Base-by-base conservation (phyloP, 1,140 invertebrate genomes). In the Pseudomyrmex gracilis region DNA sequence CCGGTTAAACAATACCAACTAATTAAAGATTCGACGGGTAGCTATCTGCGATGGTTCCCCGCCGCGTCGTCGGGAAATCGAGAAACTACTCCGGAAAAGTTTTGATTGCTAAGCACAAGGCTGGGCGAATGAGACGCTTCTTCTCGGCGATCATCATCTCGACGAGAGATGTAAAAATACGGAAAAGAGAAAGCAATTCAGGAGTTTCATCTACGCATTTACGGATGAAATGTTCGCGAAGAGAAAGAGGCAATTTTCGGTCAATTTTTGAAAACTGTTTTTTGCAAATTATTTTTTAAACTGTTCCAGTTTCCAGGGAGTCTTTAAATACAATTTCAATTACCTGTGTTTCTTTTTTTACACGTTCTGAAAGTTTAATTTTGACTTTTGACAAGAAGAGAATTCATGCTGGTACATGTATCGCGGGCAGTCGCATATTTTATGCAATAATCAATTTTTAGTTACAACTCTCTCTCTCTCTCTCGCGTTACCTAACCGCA, bases 11-110 rank as follows among this genome's bases (percentile, higher is more conserved):
- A 91, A 86, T 90, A 84, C 82, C 86, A 90, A 91, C 90, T 91
- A 91, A 92, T 92, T 91, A 91, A 91, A 90, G 84, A 90, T 91
- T 89, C 86, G 90, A 88, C 88, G 90, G 73, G 74, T 82, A 83
- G 64, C 17, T n/a, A n/a, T n/a, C n/a, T 45, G 34, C 47, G 34
- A 64, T 57, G 53, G 53, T 12, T 9, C 9, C 12, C 9, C 12
- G 12, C n/a, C 17, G 68, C 58, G 15, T 45, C 45, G 22, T 70
- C 12, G 34, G 71, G 57, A 60, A 60, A 73, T 58, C n/a, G 12
- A 15, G 49, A 22, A 53, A 70, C 67, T 53, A 70, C 67, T 53
- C 49, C 24, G 7, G 67, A 53, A 60, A 70, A 70, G 49, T 70
- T 53, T 70, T 22, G 22, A 70, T 53, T 70, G 20, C 66, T 68